Evolutionary conservation across 2,888 invertebrate genomes (phyloP), one percentile per base, ranked within the genome.

Genomic region (Habroteleia sp.): DNA sequence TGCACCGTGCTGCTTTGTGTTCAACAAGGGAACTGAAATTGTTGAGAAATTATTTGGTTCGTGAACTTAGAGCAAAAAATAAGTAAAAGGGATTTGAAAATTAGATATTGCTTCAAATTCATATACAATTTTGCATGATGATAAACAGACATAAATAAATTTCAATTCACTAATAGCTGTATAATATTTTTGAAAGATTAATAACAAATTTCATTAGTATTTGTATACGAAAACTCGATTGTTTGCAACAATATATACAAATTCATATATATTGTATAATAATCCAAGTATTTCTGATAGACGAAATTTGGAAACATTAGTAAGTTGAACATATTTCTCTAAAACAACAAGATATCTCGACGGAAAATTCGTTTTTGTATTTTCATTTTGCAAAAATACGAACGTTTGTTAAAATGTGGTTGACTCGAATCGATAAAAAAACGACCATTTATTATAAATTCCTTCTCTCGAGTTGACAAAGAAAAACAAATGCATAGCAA

Each of bases 401-500:
- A 16, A 56, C 25, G 42, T 56, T 25, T 41, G 29, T 56, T 31
- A 58, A 56, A 41, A 41, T 13, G 27, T 16, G 23, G 23, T 39
- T 56, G 63, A 48, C 35, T 42, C 6, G 17, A 48, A 56, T 41
- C 23, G 27, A 68, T 58, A n/a, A 48, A 58, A 58, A 58, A 39
- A 44, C 11, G 39, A 41, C 23, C 29, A 50, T 68, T 50, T 50
- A 68, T 68, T 58, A 68, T 42, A 16, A 41, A 58, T 58, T 68
- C 31, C 35, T 58, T 58, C 41, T 41, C 35, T 41, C 23, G 33
- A 54, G 39, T 68, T 68, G 50, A 58, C 58, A 58, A 50, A 58
- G 58, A 58, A 68, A 48, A 56, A 68, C 68, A 68, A 68, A 68
- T 48, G 56, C 23, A n/a, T n/a, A 33, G 48, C 48, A 41, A 56